Base-by-base conservation (phyloP, 2,113 vertebrate species). In the Hassar affinis region DNA sequence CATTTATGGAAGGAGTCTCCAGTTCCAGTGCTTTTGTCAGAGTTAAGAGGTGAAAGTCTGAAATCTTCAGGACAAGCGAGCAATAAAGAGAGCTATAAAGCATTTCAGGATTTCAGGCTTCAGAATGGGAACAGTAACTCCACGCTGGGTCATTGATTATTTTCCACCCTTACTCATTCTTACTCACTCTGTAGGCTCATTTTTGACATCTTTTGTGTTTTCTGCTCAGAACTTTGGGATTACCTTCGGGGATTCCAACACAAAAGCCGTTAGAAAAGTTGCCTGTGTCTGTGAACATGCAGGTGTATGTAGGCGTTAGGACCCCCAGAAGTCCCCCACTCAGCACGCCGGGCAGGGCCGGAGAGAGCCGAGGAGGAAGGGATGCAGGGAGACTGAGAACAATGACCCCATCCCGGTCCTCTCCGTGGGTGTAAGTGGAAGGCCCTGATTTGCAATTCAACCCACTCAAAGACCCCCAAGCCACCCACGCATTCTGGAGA, bases 401-500 rank as follows among this genome's bases (percentile, higher is more conserved):
- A 93, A 91, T 91, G 89, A 90, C 89, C 90, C 83, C 89, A 85
- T 88, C 86, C 80, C 61, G 84, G 79, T 85, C 84, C 81, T 91
- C 90, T 91, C 89, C 0, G 62, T 90, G 91, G 90, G 90, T 91
- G 91, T 93, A 85, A 89, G 90, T 18, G 84, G 90, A 90, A 88
- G 88, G 82, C 85, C 91, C 90, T 91, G 91, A 91, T 89, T 91
- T 81, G 82, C 86, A 88, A 89, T 92, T 92, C 90, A 91, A 86
- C 89, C 86, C 88, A 79, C 86, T 76, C 88, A 85, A 83, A 90
- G 89, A 87, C 85, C 91, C 88, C 88, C 69, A 83, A 87, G 89
- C 91, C 84, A 38, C 91, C 90, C 85, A 89, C 86, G 81, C 93
- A 95, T 94, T 93, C 93, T 93, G 81, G 82, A 87, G 90, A 94